These are phyloP conservation scores for Pachyuromys duprasi DNA, from an alignment of 2,797 vertebrate species.

Conservation along the genomic window DNA sequence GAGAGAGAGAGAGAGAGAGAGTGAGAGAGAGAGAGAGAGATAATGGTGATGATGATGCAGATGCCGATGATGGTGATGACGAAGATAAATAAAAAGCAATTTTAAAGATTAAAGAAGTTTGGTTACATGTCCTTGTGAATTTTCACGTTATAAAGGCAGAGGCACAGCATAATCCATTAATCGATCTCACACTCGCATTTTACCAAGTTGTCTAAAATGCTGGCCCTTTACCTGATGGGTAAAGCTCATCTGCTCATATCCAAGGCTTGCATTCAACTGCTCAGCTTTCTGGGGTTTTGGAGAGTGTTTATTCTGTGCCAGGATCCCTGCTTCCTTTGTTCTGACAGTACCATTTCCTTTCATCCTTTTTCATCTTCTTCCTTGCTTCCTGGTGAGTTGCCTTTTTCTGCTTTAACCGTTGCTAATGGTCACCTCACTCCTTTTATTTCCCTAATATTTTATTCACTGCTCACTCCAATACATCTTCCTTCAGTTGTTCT, in stretches of 20 bases:
- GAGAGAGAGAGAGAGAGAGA: background rate
- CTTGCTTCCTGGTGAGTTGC: constrained; percentile 59
- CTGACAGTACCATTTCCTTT: constrained; percentile 72
- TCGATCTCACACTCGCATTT: background rate
- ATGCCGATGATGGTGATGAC: too few species aligned
- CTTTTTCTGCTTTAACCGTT: constrained; percentile 61
- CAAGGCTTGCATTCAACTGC: background rate
- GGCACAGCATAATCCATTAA: background rate
- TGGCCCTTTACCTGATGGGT: background rate
- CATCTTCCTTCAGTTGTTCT: constrained; percentile 64
- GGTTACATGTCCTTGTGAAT: background rate
- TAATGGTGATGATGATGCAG: too few species aligned
- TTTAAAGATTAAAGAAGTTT: background rate
- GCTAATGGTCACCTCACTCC: constrained; percentile 57
- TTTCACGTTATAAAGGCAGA: background rate
- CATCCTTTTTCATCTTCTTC: constrained; percentile 73
- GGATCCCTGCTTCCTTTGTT: constrained; percentile 62
- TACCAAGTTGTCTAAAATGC: background rate
- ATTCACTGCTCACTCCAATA: constrained; percentile 64
- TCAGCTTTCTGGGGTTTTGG: constrained; percentile 12
- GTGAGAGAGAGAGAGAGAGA: too few species aligned
- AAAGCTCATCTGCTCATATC: background rate
- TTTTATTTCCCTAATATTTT: constrained; percentile 75
- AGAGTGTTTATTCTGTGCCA: constrained; percentile 65
- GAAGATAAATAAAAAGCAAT: background rate